Evolutionary conservation across 2,797 vertebrate species (phyloP).

Genomic region (Artibeus jamaicensis): DNA sequence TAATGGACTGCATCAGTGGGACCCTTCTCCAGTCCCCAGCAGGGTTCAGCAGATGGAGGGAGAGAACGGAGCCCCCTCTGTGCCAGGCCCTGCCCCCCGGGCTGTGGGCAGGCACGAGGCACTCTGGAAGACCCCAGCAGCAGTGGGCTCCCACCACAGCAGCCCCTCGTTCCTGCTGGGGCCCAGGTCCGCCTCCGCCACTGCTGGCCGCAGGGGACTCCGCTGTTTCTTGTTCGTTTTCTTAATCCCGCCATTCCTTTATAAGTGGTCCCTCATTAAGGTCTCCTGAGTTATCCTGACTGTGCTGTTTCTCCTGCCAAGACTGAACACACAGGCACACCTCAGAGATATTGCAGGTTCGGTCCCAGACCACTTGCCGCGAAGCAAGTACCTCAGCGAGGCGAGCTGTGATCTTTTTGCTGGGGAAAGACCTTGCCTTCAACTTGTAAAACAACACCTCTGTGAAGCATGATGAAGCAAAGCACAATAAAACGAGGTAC

Average conservation of each 20-base stretch:
- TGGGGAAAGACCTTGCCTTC: background rate
- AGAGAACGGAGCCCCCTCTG: background rate
- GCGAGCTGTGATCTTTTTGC: background rate
- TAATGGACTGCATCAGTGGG: too few species aligned
- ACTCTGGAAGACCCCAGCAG: background rate
- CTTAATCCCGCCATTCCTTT: background rate
- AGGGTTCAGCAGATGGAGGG: background rate
- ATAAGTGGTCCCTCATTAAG: background rate
- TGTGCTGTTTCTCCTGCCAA: background rate
- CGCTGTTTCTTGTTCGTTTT: accelerated
- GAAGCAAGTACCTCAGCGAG: background rate
- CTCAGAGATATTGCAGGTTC: background rate
- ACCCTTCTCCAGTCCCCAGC: background rate
- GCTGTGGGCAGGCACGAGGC: accelerated
- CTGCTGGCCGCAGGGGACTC: background rate
- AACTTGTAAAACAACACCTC: background rate
- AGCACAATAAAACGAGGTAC: background rate
- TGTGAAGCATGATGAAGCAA: background rate
- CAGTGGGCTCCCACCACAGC: too few species aligned
- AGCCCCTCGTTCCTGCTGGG: too few species aligned
- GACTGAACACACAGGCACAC: background rate
- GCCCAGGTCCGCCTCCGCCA: background rate
- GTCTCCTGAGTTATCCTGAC: background rate
- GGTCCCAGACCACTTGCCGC: background rate
- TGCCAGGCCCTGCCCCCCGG: too few species aligned